Base-by-base conservation (phyloP, 2,113 vertebrate genomes). In the Bucco capensis region DNA sequence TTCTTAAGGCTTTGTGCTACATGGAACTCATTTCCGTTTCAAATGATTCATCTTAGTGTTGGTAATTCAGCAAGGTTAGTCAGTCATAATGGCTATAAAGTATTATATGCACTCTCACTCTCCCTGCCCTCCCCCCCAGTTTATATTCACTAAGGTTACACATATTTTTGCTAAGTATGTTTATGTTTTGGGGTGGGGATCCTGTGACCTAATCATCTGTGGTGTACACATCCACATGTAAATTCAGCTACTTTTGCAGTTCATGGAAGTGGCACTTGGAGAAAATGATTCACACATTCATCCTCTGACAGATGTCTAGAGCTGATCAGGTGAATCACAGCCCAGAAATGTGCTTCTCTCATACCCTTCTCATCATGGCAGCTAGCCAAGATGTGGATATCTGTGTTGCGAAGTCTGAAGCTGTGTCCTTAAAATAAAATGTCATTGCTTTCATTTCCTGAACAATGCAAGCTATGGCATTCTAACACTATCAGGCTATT, bases 281-380 rank as follows among this genome's bases (percentile, higher is more conserved):
- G 60, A 93, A 60, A 47, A 60, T 73, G 47, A 74, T 88, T 94
- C 88, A 86, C 60, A 25, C 2, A 0, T 88, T 74, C 56, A 67
- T 56, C 19, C 21, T 80, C 35, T 90, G 86, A 60, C 73, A 86
- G 80, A 37, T 80, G 56, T 78, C 76, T 90, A 24, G 80, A 86
- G 67, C 31, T 90, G 83, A 28, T 83, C 86, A 88, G 80, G 89
- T 93, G 92, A 96, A 90, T 93, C 91, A 93, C 69, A 84, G 73
- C 77, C 80, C 77, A 86, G 77, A 88, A 78, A 71, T 67, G 61
- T 49, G 69, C 35, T 86, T 86, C 65, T 92, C 66, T 90, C 49
- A 7, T 72, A 27, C 51, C 51, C 51, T 53, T 53, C 51, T 53
- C 27, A 30, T 53, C 28, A 30, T 53, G 51, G 91, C 89, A 90